These are phyloP conservation scores for Tetragonisca angustula DNA, from an alignment of 2,888 invertebrate species.

Conservation along the genomic window DNA sequence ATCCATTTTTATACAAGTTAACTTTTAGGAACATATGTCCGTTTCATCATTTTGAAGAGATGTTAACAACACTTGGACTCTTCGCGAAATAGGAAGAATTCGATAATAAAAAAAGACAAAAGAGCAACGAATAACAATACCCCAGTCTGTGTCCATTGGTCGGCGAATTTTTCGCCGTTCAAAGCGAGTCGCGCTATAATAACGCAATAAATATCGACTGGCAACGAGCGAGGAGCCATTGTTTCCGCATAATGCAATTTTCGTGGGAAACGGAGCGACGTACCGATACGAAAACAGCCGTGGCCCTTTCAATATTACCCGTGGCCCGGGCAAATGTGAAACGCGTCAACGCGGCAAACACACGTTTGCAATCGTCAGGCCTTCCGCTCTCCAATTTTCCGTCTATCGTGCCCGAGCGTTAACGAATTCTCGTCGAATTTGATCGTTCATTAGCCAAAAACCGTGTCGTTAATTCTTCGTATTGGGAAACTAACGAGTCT, in stretches of 20 bases:
- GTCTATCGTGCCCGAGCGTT: background rate
- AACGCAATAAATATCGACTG: background rate
- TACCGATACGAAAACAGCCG: background rate
- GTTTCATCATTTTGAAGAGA: too few relatives aligned
- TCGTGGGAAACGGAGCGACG: background rate
- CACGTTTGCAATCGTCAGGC: conserved; percentile 19
- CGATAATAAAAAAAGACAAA: too few relatives aligned
- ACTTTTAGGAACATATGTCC: too few relatives aligned
- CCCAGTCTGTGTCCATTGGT: too few relatives aligned
- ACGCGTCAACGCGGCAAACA: background rate
- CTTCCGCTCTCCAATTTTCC: background rate
- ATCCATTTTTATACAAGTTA: too few relatives aligned
- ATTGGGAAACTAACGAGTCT: background rate
- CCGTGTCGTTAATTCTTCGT: background rate
- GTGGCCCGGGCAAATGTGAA: conserved; percentile 2
- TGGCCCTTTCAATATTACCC: conserved; percentile 2
- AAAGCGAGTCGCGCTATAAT: background rate
- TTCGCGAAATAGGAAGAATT: too few relatives aligned
- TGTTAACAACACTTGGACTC: too few relatives aligned
- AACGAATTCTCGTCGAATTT: background rate
- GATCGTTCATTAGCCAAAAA: too few relatives aligned
- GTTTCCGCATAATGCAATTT: background rate
- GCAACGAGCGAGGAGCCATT: background rate
- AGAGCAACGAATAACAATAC: too few relatives aligned
- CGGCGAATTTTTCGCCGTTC: background rate